A percentile compares a stretch with the other conserved stretches of the same genome.
Conservation (phyloP, 2,797 vertebrate species). For the Eulemur mongoz region DNA sequence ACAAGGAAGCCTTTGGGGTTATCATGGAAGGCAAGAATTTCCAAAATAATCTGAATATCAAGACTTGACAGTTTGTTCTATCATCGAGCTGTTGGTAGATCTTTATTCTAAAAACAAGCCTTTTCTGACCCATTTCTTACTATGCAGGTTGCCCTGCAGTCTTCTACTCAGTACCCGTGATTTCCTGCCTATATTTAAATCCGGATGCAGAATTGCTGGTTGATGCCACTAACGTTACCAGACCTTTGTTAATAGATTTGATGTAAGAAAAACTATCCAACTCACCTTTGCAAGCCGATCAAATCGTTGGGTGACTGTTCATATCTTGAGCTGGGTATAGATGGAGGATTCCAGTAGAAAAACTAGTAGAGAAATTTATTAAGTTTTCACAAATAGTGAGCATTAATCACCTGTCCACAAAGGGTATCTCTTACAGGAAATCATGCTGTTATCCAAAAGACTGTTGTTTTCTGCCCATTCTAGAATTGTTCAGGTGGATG, state of each 20-base stretch:
- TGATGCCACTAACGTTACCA: background rate
- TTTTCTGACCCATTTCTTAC: background rate
- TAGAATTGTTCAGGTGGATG: background rate
- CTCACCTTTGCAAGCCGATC: background rate
- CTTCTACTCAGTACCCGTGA: background rate
- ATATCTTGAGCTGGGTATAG: background rate
- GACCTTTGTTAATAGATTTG: background rate
- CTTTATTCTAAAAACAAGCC: background rate
- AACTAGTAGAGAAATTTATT: background rate
- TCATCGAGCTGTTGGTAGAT: background rate
- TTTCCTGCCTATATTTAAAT: background rate
- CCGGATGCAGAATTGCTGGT: background rate
- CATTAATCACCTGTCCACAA: background rate
- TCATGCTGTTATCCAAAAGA: background rate
- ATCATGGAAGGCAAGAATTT: background rate
- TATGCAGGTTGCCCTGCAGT: background rate
- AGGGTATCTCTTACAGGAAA: background rate
- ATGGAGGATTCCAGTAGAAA: background rate
- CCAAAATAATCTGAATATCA: background rate
- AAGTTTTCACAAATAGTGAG: background rate
- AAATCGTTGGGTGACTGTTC: background rate
- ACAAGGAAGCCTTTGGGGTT: slow-evolving; percentile 29
- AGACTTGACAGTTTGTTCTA: background rate
- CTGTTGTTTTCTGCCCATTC: background rate
- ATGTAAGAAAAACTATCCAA: slow-evolving; percentile 12